Conservation (phyloP, 2,888 invertebrate species). For the Catonia carolina region DNA sequence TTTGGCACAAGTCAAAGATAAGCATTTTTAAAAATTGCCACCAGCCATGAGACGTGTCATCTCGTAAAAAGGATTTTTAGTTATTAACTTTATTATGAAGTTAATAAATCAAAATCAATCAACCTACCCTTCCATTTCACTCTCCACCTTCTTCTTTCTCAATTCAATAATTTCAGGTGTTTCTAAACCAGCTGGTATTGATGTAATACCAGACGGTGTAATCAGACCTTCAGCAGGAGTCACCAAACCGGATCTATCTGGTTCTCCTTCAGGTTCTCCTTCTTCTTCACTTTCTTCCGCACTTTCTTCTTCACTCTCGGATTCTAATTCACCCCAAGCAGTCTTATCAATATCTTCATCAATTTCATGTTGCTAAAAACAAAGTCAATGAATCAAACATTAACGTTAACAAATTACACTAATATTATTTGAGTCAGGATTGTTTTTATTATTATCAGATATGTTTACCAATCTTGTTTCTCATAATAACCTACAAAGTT, state of each 20-base stretch:
- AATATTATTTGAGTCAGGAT: too few relatives aligned
- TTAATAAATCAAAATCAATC: neutral
- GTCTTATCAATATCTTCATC: slow-evolving; percentile 89
- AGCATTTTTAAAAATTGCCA: too few relatives aligned
- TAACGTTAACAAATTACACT: too few relatives aligned
- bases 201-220: slow-evolving; percentile 89
- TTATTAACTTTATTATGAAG: too few relatives aligned
- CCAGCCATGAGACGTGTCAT: too few relatives aligned
- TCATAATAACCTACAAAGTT: too few relatives aligned
- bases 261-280: slow-evolving; percentile 51
- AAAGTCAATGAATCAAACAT: slow-evolving; percentile 2
- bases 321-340: slow-evolving; percentile 95
- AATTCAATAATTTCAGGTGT: slow-evolving; percentile 98
- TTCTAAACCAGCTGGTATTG: slow-evolving; percentile 90
- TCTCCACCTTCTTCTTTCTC: slow-evolving; percentile 92
- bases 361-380: slow-evolving; percentile 55
- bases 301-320: slow-evolving; percentile 65
- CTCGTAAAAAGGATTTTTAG: too few relatives aligned
- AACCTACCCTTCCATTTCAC: slow-evolving; percentile 84
- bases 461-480: too few relatives aligned
- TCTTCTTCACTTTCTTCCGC: slow-evolving; percentile 61
- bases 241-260: slow-evolving; percentile 75
- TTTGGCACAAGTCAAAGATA: too few relatives aligned
- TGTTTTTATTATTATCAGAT: too few relatives aligned
- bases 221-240: slow-evolving; percentile 91